Conservation (phyloP, 2,888 invertebrate species). For the Leistus spinibarbis region DNA sequence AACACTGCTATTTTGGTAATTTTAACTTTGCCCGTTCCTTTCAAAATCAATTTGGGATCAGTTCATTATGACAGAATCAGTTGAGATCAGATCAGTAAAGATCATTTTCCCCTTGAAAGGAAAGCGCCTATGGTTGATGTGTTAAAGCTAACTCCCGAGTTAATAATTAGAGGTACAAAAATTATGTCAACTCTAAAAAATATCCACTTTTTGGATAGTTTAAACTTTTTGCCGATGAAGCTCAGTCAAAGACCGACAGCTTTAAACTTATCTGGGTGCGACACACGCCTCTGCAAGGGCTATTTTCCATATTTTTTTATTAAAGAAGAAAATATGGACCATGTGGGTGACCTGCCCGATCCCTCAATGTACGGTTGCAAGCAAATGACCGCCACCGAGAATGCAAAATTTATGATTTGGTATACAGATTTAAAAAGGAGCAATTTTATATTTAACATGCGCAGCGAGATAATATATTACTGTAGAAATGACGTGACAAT, state of each 20-base stretch:
- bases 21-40: too few relatives aligned
- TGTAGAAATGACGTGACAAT: background rate
- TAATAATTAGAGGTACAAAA: background rate
- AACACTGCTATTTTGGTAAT: too few relatives aligned
- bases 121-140: background rate
- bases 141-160: background rate
- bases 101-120: too few relatives aligned
- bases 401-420: background rate
- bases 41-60: too few relatives aligned
- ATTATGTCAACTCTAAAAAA: background rate
- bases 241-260: background rate
- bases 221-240: background rate
- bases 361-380: background rate
- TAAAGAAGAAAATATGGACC: background rate
- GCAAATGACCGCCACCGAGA: background rate
- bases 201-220: constrained; percentile 1
- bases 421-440: background rate
- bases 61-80: too few relatives aligned
- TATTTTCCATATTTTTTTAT: background rate
- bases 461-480: background rate
- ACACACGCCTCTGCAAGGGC: background rate
- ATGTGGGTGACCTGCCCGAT: background rate
- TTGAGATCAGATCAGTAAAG: too few relatives aligned
- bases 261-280: background rate
- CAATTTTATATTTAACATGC: constrained; percentile 2